A percentile compares a stretch with the other conserved stretches of the same genome.
These are phyloP conservation scores for Mycalesis mineus DNA, from an alignment of 2,888 invertebrate genomes.

Conservation along the genomic window DNA sequence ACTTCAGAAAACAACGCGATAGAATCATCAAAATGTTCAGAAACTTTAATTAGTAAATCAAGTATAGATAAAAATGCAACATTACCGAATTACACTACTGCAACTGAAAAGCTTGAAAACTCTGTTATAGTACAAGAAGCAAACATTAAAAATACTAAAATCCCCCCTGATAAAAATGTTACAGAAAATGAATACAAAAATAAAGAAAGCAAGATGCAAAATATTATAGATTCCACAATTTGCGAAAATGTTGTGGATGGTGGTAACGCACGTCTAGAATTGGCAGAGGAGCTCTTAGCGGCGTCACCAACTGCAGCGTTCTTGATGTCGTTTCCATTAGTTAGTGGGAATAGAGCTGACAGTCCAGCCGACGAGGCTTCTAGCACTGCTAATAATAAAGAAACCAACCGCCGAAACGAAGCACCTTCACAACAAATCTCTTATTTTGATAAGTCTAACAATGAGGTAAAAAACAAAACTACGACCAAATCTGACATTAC, in stretches of 20 bases:
- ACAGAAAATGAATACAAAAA: conserved; percentile 41
- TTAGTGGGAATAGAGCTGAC: conserved; percentile 77
- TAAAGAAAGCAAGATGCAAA: conserved; percentile 59
- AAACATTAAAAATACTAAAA: conserved; percentile 33
- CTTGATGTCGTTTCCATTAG: conserved; percentile 85
- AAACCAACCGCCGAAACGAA: conserved; percentile 38
- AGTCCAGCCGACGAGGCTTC: conserved; percentile 66
- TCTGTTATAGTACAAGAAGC: conserved; percentile 27
- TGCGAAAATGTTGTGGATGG: conserved; percentile 68
- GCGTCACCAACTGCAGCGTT: conserved; percentile 87
- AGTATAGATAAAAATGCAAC: conserved; percentile 13
- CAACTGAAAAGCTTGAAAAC: conserved; percentile 27
- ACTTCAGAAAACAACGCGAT: not conserved
- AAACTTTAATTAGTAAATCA: conserved; percentile 11
- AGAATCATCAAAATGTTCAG: conserved; percentile 9
- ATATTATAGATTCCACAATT: conserved; percentile 59
- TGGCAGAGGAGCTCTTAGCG: conserved; percentile 73
- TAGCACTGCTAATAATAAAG: conserved; percentile 39
- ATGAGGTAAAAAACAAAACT: conserved; percentile 39
- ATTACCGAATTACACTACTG: conserved; percentile 12
- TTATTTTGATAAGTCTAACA: conserved; percentile 48
- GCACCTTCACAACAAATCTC: conserved; percentile 37
- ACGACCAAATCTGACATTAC: conserved; percentile 39
- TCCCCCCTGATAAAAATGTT: conserved; percentile 34
- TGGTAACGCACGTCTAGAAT: conserved; percentile 77